These are phyloP conservation scores for Notothenia coriiceps DNA, from an alignment of 2,113 vertebrate species.

Conservation along the genomic window DNA sequence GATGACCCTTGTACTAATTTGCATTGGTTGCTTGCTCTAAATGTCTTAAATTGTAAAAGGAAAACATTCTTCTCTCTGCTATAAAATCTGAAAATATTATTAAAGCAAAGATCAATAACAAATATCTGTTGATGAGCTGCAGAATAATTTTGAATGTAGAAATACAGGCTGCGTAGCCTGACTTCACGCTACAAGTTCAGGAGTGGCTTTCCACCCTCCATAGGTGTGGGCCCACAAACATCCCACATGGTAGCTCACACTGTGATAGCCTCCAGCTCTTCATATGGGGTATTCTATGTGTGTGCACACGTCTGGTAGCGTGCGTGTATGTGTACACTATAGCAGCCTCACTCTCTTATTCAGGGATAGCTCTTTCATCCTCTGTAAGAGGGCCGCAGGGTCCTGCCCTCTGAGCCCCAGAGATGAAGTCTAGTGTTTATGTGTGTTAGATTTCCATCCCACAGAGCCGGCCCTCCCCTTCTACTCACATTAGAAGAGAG, in stretches of 20 bases:
- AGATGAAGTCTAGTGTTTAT: conserved; percentile 82
- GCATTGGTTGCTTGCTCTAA: conserved; percentile 27
- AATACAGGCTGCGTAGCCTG: conserved; percentile 47
- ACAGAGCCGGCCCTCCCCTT: conserved; percentile 63
- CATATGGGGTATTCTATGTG: conserved; percentile 79
- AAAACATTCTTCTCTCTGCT: background rate
- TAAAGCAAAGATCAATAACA: background rate
- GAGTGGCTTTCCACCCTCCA: conserved; percentile 78
- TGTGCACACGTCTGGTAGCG: conserved; percentile 42
- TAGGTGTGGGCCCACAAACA: conserved; percentile 73
- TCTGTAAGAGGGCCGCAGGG: conserved; percentile 77
- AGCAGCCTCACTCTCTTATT: conserved; percentile 86
- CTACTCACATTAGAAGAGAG: conserved; percentile 71
- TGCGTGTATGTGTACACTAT: conserved; percentile 85
- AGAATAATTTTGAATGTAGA: conserved; percentile 21
- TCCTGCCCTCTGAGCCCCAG: conserved; percentile 74
- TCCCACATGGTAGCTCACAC: conserved; percentile 85
- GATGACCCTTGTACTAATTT: conserved; percentile 46
- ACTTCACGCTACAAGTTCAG: conserved; percentile 73
- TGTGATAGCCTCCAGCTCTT: conserved; percentile 90
- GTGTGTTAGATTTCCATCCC: conserved; percentile 77
- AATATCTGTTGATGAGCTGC: conserved; percentile 3
- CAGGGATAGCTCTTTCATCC: conserved; percentile 88
- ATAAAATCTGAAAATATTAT: background rate
- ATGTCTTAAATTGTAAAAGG: conserved; percentile 17